Conservation (phyloP, 2,797 vertebrate species). For the Cryptoblepharus egeriae region DNA sequence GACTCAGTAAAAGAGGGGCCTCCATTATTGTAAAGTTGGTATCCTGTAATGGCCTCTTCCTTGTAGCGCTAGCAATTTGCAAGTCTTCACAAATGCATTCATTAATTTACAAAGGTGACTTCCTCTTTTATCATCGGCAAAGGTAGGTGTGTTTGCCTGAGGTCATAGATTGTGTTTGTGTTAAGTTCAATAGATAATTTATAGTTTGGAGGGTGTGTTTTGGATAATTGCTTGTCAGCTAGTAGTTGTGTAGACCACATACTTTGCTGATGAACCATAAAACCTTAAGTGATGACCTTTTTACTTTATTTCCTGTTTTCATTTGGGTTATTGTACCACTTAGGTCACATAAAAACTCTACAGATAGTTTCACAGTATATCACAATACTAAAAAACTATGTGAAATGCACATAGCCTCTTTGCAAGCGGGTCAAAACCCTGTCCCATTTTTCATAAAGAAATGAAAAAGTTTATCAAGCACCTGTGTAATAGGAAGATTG, state of each 20-base stretch:
- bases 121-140: neutral
- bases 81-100: neutral
- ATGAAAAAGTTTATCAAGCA: no score
- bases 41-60: neutral
- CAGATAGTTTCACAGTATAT: neutral
- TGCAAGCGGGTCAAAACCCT: no score
- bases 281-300: neutral
- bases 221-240: neutral
- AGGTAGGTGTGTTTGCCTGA: neutral
- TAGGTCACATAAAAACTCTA: neutral
- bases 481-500: no score
- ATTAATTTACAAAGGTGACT: neutral
- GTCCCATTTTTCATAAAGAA: no score
- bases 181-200: neutral
- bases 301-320: conserved; percentile 2
- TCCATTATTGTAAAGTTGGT: neutral
- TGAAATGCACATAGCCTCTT: no score
- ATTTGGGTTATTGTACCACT: no score
- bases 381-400: neutral
- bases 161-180: neutral
- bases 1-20: no score
- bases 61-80: neutral
- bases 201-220: neutral
- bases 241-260: neutral
- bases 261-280: neutral